phyloP scores from a whole-genome alignment of 2,888 invertebrate genomes.

The Pachydiplax longipennis region DNA sequence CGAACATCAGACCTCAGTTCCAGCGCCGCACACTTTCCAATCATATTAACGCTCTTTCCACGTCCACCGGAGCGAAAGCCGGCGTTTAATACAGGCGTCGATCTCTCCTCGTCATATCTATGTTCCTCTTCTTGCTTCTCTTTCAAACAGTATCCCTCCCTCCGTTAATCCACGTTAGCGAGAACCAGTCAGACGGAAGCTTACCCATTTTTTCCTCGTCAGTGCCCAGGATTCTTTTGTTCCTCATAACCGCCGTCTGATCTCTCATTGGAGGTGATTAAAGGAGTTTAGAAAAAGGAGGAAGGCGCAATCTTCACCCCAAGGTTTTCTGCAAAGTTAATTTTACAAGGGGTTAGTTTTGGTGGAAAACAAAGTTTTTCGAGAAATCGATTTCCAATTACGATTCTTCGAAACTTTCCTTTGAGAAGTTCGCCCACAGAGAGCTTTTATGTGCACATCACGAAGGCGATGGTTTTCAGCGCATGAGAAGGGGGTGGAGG shows the following conservation, averaged over 20 bases:
- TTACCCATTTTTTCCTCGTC: not conserved
- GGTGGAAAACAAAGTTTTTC: not conserved
- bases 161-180: not conserved
- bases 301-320: not conserved
- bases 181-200: not conserved
- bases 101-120: not conserved
- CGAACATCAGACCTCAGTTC: not conserved
- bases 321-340: not conserved
- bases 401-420: not conserved
- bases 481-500: not conserved
- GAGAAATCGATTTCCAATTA: not conserved
- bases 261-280: not conserved
- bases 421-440: not conserved
- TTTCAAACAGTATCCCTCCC: not conserved
- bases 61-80: not conserved
- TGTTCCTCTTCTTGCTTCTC: not conserved
- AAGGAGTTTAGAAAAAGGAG: not conserved
- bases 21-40: not conserved
- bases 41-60: not conserved
- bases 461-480: not conserved
- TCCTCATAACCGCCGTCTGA: not conserved
- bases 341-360: not conserved
- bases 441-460: slow-evolving; percentile 4
- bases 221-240: not conserved
- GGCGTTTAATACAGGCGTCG: not conserved